Evolutionary conservation across 2,113 vertebrate genomes (phyloP).

Genomic region (Meriones unguiculatus): DNA sequence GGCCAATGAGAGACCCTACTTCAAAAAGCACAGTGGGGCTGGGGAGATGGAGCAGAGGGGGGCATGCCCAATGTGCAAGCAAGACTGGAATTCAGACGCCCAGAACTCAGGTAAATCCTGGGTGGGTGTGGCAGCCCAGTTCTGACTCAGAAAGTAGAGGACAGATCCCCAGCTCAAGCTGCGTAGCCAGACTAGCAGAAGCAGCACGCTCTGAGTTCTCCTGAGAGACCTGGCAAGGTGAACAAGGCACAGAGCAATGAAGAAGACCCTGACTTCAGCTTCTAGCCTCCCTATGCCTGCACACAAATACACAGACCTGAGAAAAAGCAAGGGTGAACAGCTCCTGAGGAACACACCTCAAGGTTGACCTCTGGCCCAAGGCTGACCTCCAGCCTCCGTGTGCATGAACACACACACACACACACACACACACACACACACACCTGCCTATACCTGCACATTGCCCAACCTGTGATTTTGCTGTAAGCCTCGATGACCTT

Average conservation of each 20-base stretch:
- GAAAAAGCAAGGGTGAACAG: not conserved
- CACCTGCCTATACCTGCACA: not conserved
- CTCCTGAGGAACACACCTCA: not conserved
- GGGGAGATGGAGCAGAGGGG: not conserved
- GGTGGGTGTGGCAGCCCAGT: not conserved
- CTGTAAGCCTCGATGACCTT: not conserved
- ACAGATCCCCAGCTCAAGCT: accelerated
- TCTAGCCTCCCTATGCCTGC: not conserved
- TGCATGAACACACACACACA: not conserved
- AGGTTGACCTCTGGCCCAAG: not conserved
- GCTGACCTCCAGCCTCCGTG: not conserved
- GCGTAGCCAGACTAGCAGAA: not conserved
- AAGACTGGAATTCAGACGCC: not conserved
- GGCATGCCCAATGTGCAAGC: no score
- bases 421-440: no score
- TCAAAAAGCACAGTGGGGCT: not conserved
- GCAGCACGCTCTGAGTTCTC: not conserved
- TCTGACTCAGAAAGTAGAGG: not conserved
- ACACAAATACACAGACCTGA: not conserved
- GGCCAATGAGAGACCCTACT: not conserved
- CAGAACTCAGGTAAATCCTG: not conserved
- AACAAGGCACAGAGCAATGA: not conserved
- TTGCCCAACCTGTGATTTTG: not conserved
- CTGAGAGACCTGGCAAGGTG: not conserved
- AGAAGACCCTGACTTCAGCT: no score